phyloP scores from a whole-genome alignment of 2,888 invertebrate genomes.

The Drosophila dives region DNA sequence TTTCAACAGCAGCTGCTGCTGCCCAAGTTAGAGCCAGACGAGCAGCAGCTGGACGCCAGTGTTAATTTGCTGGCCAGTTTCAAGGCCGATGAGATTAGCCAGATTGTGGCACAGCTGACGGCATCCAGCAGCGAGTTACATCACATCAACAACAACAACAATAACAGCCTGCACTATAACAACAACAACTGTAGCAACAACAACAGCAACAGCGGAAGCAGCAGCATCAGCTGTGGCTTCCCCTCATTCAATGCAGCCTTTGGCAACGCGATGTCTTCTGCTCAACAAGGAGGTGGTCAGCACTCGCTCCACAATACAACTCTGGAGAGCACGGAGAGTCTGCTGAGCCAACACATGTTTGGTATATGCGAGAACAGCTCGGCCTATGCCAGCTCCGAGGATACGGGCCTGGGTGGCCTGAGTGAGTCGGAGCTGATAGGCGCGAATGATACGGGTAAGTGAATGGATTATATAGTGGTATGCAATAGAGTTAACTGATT shows the following conservation, averaged over 20 bases:
- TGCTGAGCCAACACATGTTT: slow-evolving; percentile 83
- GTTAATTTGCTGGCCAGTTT: slow-evolving; percentile 58
- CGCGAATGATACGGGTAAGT: slow-evolving; percentile 85
- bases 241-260: slow-evolving; percentile 72
- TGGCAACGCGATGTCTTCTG: slow-evolving; percentile 48
- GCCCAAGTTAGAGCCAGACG: slow-evolving; percentile 20
- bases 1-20: slow-evolving; percentile 30
- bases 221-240: slow-evolving; percentile 70
- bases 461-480: background rate
- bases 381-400: slow-evolving; percentile 88
- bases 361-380: slow-evolving; percentile 87
- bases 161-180: slow-evolving; percentile 55
- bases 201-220: slow-evolving; percentile 57
- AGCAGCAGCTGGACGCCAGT: slow-evolving; percentile 40
- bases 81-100: slow-evolving; percentile 77
- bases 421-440: slow-evolving; percentile 87
- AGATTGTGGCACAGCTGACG: slow-evolving; percentile 74
- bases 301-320: slow-evolving; percentile 33
- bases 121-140: slow-evolving; percentile 57
- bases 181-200: slow-evolving; percentile 63
- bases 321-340: slow-evolving; percentile 72
- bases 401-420: slow-evolving; percentile 87
- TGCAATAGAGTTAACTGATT: slow-evolving; percentile 1
- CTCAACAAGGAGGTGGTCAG: slow-evolving; percentile 36
- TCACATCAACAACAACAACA: slow-evolving; percentile 42